A percentile compares a stretch with the other conserved stretches of the same genome.
Conservation (phyloP, 1,140 invertebrate genomes). For the Bemisia tabaci region DNA sequence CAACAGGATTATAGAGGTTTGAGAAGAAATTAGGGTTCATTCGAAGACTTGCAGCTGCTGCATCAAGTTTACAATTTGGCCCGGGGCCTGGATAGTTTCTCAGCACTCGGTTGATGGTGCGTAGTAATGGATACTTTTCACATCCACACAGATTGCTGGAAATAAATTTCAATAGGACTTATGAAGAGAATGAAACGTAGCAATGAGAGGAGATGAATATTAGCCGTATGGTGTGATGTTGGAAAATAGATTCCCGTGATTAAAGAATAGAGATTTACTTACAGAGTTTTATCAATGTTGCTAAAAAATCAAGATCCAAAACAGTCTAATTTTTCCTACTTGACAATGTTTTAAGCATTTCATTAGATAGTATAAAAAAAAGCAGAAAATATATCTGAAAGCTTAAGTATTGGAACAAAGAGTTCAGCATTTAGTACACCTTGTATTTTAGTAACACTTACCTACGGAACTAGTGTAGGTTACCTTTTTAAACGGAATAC, state of each 20-base stretch:
- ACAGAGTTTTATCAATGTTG: neutral
- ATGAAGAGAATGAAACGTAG: neutral
- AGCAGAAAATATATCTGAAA: no score
- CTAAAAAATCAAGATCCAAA: neutral
- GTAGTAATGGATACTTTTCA: constrained; percentile 62
- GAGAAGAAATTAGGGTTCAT: neutral
- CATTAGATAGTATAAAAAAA: no score
- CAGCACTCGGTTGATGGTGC: constrained; percentile 59
- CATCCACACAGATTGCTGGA: constrained; percentile 45
- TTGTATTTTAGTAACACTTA: no score
- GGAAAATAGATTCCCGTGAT: no score
- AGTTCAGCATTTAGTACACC: no score
- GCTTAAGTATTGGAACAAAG: no score
- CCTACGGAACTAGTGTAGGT: no score
- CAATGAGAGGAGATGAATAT: neutral
- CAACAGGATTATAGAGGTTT: constrained; percentile 32
- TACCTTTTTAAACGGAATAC: no score
- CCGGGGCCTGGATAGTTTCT: constrained; percentile 39
- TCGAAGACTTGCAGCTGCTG: neutral
- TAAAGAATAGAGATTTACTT: no score
- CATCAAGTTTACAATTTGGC: constrained; percentile 24
- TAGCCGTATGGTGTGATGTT: neutral
- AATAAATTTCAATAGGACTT: neutral
- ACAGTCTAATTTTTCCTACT: neutral
- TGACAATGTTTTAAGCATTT: neutral